phyloP scores from a whole-genome alignment of 2,113 vertebrate species.

The Hiodon tergisus region DNA sequence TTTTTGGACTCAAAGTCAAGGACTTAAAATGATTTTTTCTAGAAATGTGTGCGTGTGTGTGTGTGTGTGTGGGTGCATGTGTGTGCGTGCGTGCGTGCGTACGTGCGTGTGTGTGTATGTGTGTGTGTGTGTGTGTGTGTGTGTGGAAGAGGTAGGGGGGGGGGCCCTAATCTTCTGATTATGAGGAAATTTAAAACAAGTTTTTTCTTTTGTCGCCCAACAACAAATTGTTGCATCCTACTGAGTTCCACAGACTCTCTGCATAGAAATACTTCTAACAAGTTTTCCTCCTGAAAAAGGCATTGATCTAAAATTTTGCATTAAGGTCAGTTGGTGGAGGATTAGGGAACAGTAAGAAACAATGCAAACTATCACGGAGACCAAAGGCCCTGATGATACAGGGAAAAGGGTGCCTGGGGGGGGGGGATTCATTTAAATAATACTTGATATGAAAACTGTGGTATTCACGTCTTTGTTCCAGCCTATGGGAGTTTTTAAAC shows the following conservation, averaged over 20 bases:
- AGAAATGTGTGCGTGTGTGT: not conserved
- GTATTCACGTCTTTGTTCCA: slow-evolving; percentile 73
- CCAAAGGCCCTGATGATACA: slow-evolving; percentile 58
- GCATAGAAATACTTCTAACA: not conserved
- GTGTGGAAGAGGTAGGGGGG: not conserved
- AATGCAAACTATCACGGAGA: slow-evolving; percentile 61
- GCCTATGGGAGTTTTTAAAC: slow-evolving; percentile 74
- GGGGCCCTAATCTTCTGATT: not conserved
- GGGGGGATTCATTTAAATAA: slow-evolving; percentile 60
- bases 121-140: too few species aligned
- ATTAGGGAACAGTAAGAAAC: slow-evolving; percentile 22
- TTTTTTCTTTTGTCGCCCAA: not conserved
- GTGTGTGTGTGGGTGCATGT: too few species aligned
- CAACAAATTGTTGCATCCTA: not conserved
- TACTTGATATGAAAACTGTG: slow-evolving; percentile 71
- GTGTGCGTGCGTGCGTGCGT: too few species aligned
- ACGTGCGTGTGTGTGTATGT: too few species aligned
- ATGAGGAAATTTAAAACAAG: not conserved
- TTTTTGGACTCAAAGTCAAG: slow-evolving; percentile 21
- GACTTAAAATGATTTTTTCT: not conserved
- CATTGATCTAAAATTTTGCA: not conserved
- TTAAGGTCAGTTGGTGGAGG: slow-evolving; percentile 21
- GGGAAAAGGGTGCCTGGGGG: slow-evolving; percentile 34
- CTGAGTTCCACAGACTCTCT: not conserved
- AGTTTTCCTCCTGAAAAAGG: not conserved